Conservation (phyloP, 2,888 invertebrate genomes). For the Chromoteleia sp. region DNA sequence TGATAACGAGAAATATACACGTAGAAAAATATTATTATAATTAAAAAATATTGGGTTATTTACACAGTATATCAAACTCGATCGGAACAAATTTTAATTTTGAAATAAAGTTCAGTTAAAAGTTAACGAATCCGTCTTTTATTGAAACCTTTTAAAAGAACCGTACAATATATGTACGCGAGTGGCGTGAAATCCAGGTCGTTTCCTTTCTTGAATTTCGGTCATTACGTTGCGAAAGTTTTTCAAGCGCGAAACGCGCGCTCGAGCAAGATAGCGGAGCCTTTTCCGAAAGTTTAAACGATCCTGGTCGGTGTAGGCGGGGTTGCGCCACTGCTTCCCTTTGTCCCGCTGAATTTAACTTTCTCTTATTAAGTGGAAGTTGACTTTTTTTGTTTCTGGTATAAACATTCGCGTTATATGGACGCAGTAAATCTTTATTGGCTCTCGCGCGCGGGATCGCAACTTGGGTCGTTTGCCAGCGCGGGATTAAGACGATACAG, state of each 20-base stretch:
- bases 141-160: too few species aligned
- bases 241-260: slow-evolving; percentile 73
- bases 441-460: slow-evolving; percentile 30
- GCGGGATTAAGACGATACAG: slow-evolving; percentile 38
- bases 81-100: too few species aligned
- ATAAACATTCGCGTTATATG: slow-evolving; percentile 43
- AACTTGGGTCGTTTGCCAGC: slow-evolving; percentile 35
- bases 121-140: not conserved
- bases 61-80: too few species aligned
- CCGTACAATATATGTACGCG: not conserved
- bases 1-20: too few species aligned
- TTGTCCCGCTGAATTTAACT: slow-evolving; percentile 63
- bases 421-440: slow-evolving; percentile 58
- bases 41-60: too few species aligned
- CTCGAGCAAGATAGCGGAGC: slow-evolving; percentile 65
- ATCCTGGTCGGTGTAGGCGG: slow-evolving; percentile 53
- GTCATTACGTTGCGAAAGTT: slow-evolving; percentile 69
- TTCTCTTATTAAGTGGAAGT: slow-evolving; percentile 65
- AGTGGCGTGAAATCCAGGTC: slow-evolving; percentile 67
- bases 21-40: too few species aligned
- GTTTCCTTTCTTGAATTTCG: slow-evolving; percentile 70
- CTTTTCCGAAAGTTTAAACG: slow-evolving; percentile 63
- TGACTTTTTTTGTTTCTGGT: slow-evolving; percentile 44
- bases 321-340: slow-evolving; percentile 54
- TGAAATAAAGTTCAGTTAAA: too few species aligned